Conservation (phyloP, 2,888 invertebrate genomes). For the Catotricha subobsoleta region DNA sequence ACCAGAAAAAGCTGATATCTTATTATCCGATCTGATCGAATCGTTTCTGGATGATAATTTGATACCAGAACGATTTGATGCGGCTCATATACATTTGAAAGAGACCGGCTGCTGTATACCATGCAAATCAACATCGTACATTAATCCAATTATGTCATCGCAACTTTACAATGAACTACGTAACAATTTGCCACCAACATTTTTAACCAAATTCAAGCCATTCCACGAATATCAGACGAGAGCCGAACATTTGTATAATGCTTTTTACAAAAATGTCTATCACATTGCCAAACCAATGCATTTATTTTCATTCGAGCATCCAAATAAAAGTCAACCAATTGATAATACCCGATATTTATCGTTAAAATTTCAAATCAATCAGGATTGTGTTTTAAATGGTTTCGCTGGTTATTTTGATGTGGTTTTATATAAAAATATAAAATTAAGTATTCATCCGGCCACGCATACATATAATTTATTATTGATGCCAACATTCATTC, state of each 20-base stretch:
- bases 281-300: constrained; percentile 23
- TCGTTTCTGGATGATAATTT: constrained; percentile 99
- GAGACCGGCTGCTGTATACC: constrained; percentile 85
- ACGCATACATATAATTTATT: constrained; percentile 86
- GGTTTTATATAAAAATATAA: constrained; percentile 61
- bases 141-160: too few relatives aligned
- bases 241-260: constrained; percentile 78
- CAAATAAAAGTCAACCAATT: constrained; percentile 46
- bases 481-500: constrained; percentile 96
- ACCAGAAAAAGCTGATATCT: constrained; percentile 78
- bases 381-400: constrained; percentile 75
- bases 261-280: constrained; percentile 58
- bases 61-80: constrained; percentile 94
- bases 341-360: constrained; percentile 59
- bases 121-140: constrained; percentile 67
- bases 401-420: constrained; percentile 94
- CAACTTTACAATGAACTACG: too few relatives aligned
- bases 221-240: constrained; percentile 18
- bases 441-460: constrained; percentile 74
- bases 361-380: constrained; percentile 46
- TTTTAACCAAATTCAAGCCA: constrained; percentile 32
- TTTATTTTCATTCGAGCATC: constrained; percentile 81
- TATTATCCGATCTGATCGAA: constrained; percentile 86
- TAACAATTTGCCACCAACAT: too few relatives aligned
- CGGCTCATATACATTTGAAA: constrained; percentile 72